Evolutionary conservation across 1,140 invertebrate species (phyloP), one percentile per base, ranked within the genome.

Genomic region (Pogonomyrmex barbatus): DNA sequence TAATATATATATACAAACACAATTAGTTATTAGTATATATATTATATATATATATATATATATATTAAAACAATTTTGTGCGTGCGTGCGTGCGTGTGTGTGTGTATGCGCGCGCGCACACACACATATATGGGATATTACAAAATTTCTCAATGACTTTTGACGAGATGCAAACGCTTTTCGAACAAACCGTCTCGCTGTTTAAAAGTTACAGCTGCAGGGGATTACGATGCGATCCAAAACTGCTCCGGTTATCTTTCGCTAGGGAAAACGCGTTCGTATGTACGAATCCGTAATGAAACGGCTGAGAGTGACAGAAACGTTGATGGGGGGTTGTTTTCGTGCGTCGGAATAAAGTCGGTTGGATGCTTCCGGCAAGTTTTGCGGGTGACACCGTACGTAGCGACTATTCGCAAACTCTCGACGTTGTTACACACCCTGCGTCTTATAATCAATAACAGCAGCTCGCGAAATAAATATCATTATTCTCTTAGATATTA

Each of bases 241-340:
- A 73, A 73, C 60, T 83, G 79, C 47, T 47, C 39, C 42, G 12
- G n/a, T 60, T 83, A 75, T 75, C 54, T 60, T 60, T 83, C 70
- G 42, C 54, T 60, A 75, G 33, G 79, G 68, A 75, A 71, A 83
- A 60, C 73, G 79, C 83, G 73, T 86, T 54, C 73, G 75, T 60
- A 77, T 12, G 58, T 73, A 68, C 71, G 67, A 68, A 84, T 87
- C 36, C 73, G 87, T 39, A 85, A 75, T 75, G 70, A 82, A 87
- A 87, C 84, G 77, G 54, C 77, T 82, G 84, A 54, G 78, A 75
- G 88, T 89, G 88, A 89, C 87, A 89, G 88, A 87, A 89, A 89
- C 87, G 85, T 83, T 78, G 76, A 58, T 65, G 77, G 76, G 65
- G 77, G 83, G 87, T 63, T 87, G 77, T 87, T 89, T 86, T 77